Evolutionary conservation across 2,888 invertebrate genomes (phyloP).

Genomic region (Drosophila pseudotakahashii): DNA sequence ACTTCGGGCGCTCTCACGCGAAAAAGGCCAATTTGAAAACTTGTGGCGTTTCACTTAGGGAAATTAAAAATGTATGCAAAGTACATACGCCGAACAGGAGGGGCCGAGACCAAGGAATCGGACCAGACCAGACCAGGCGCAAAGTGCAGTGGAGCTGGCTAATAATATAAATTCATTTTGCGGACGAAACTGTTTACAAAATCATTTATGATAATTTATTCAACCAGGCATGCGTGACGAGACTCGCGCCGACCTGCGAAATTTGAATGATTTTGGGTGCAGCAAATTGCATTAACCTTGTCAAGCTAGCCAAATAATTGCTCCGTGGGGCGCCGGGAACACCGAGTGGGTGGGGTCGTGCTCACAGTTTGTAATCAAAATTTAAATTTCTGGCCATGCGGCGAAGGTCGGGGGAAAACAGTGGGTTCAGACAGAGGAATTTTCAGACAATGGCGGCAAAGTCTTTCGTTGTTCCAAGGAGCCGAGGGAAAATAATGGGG

Average conservation of each 20-base stretch:
- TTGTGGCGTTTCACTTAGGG: slow-evolving; percentile 73
- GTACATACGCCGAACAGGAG: not conserved
- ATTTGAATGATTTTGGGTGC: slow-evolving; percentile 67
- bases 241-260: slow-evolving; percentile 17
- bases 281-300: slow-evolving; percentile 74
- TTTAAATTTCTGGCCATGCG: slow-evolving; percentile 19
- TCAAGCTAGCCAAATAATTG: slow-evolving; percentile 67
- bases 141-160: slow-evolving; percentile 45
- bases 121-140: slow-evolving; percentile 25
- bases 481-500: slow-evolving; percentile 24
- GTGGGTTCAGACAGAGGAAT: slow-evolving; percentile 25
- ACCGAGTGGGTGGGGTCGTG: slow-evolving; percentile 31
- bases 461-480: not conserved
- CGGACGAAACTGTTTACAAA: slow-evolving; percentile 49
- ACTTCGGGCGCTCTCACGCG: slow-evolving; percentile 50
- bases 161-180: slow-evolving; percentile 72
- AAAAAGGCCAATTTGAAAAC: slow-evolving; percentile 69
- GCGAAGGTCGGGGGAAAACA: slow-evolving; percentile 31
- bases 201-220: slow-evolving; percentile 76
- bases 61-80: slow-evolving; percentile 72
- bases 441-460: slow-evolving; percentile 31
- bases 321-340: slow-evolving; percentile 17
- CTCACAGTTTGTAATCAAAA: slow-evolving; percentile 29
- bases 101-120: slow-evolving; percentile 4
- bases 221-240: slow-evolving; percentile 66